A percentile compares a stretch with the other conserved stretches of the same genome.
Conservation (phyloP, 2,888 invertebrate species). For the Hermaeophaga mercurialis region DNA sequence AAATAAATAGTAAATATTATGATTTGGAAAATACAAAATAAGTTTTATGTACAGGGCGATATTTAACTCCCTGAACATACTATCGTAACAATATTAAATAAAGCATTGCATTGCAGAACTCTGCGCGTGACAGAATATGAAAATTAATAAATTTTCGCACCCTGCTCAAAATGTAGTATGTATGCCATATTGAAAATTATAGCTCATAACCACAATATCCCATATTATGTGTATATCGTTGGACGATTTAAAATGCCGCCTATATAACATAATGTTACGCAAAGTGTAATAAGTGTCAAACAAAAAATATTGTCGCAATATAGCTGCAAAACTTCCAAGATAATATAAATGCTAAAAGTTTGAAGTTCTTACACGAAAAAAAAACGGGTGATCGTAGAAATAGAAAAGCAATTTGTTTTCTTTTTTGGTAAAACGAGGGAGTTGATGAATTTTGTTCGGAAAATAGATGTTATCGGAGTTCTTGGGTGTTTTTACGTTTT, state of each 20-base stretch:
- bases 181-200: constrained; percentile 18
- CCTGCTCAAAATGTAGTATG: constrained; percentile 1
- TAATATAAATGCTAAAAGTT: constrained; percentile 19
- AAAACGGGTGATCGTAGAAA: neutral
- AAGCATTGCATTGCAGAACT: too few species aligned
- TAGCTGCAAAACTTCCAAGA: constrained; percentile 21
- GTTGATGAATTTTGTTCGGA: too few species aligned
- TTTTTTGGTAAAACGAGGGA: too few species aligned
- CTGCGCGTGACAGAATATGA: constrained; percentile 1
- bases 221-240: constrained; percentile 22
- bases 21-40: too few species aligned
- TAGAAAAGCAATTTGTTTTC: neutral
- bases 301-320: constrained; percentile 33
- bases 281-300: constrained; percentile 32
- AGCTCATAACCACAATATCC: constrained; percentile 21
- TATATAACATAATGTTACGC: constrained; percentile 26
- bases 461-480: too few species aligned
- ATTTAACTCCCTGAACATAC: too few species aligned
- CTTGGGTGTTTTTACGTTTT: too few species aligned
- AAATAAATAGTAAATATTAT: too few species aligned
- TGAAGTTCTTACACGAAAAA: too few species aligned
- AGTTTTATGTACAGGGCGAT: too few species aligned
- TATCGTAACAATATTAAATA: too few species aligned
- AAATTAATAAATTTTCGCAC: constrained; percentile 7
- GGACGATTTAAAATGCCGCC: constrained; percentile 20